Conservation (phyloP, 2,113 vertebrate species). For the Rhinolophus ferrumequinum region DNA sequence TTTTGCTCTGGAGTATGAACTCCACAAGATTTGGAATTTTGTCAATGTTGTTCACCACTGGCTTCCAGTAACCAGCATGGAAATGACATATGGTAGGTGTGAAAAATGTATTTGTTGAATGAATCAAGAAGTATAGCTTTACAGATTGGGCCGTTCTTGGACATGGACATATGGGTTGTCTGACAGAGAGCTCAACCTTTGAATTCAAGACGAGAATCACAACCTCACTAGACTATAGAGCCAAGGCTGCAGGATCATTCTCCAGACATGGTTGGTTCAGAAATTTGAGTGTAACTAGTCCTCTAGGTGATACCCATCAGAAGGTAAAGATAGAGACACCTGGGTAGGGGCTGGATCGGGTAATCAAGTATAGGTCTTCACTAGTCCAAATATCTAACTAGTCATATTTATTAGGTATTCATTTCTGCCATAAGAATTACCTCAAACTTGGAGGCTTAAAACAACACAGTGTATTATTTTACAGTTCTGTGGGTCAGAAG, state of each 20-base stretch:
- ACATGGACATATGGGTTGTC: background rate
- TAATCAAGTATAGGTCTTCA: background rate
- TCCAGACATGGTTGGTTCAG: background rate
- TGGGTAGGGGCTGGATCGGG: accelerated
- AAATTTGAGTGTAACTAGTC: background rate
- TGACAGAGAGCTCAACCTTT: background rate
- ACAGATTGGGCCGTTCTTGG: background rate
- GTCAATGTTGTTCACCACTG: background rate
- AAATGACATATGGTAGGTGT: background rate
- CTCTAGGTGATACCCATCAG: background rate
- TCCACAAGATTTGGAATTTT: background rate
- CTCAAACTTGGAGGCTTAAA: background rate
- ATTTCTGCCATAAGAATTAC: background rate
- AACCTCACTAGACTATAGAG: background rate
- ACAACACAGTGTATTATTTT: too few relatives aligned
- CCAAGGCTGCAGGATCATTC: background rate
- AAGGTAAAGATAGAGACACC: background rate
- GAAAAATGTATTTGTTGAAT: background rate
- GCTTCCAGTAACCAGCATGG: background rate
- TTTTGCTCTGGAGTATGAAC: background rate
- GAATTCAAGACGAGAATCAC: background rate
- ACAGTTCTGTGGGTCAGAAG: too few relatives aligned
- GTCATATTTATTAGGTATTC: background rate
- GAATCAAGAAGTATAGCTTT: background rate
- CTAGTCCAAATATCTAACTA: background rate